Evolutionary conservation across 2,888 invertebrate genomes (phyloP).

Genomic region (Emmelina monodactyla): DNA sequence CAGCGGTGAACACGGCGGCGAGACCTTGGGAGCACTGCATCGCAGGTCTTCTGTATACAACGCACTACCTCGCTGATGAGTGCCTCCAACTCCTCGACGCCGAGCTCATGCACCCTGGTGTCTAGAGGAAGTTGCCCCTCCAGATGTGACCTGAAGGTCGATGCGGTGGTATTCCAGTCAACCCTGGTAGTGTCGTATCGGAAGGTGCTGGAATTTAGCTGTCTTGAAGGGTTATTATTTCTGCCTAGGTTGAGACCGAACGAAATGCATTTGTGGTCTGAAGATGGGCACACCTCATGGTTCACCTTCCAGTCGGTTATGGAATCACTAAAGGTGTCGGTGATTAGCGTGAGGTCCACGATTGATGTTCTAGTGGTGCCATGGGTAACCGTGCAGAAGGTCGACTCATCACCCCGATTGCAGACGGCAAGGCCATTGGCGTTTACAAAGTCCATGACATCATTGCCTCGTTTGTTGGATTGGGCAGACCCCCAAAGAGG

Average conservation of each 20-base stretch:
- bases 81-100: neutral
- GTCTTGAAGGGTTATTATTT: neutral
- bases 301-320: conserved; percentile 12
- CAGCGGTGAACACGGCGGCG: neutral
- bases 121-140: neutral
- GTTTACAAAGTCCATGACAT: conserved; percentile 1
- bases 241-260: conserved; percentile 2
- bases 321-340: neutral
- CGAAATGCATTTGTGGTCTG: conserved; percentile 12
- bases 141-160: neutral
- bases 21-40: neutral
- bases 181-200: conserved; percentile 6
- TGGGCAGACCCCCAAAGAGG: conserved; percentile 13
- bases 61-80: neutral
- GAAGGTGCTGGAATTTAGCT: conserved; percentile 5
- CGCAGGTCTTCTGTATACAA: conserved; percentile 2
- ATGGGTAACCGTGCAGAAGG: conserved; percentile 10
- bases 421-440: conserved; percentile 10
- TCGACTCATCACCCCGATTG: conserved; percentile 9
- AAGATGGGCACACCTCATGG: neutral
- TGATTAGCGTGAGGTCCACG: conserved; percentile 10
- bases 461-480: conserved; percentile 10
- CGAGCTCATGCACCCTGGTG: neutral
- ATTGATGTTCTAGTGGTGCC: conserved; percentile 3
- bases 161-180: conserved; percentile 1